Evolutionary conservation across 2,888 invertebrate species (phyloP).

Genomic region (Nesidiocoris tenuis): DNA sequence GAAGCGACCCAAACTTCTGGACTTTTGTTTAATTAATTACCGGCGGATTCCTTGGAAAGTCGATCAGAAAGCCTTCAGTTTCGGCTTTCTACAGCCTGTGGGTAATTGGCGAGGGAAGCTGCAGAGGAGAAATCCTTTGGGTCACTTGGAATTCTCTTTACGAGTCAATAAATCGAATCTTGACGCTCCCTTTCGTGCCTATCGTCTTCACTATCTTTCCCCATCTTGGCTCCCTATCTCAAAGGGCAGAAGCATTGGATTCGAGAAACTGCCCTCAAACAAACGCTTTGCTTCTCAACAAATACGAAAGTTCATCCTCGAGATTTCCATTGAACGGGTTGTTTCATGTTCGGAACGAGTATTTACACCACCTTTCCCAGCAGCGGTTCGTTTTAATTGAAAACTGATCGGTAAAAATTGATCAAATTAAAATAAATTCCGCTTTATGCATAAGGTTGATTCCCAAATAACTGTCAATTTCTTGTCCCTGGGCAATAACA

Average conservation of each 20-base stretch:
- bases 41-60: constrained; percentile 22
- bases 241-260: background rate
- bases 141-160: constrained; percentile 39
- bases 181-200: constrained; percentile 22
- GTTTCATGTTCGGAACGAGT: no score
- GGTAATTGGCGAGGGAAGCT: constrained; percentile 4
- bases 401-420: no score
- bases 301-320: no score
- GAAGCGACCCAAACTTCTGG: constrained; percentile 1
- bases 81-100: background rate
- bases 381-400: no score
- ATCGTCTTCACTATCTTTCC: background rate
- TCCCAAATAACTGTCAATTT: no score
- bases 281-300: no score
- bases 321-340: no score
- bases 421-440: no score
- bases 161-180: constrained; percentile 37
- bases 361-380: no score
- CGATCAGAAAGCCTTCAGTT: constrained; percentile 15
- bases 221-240: no score
- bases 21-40: constrained; percentile 38
- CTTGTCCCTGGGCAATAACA: no score
- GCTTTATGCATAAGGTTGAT: no score
- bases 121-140: constrained; percentile 32
- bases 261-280: background rate